Base-by-base conservation (phyloP, 1,140 invertebrate genomes). In the Solenopsis invicta region DNA sequence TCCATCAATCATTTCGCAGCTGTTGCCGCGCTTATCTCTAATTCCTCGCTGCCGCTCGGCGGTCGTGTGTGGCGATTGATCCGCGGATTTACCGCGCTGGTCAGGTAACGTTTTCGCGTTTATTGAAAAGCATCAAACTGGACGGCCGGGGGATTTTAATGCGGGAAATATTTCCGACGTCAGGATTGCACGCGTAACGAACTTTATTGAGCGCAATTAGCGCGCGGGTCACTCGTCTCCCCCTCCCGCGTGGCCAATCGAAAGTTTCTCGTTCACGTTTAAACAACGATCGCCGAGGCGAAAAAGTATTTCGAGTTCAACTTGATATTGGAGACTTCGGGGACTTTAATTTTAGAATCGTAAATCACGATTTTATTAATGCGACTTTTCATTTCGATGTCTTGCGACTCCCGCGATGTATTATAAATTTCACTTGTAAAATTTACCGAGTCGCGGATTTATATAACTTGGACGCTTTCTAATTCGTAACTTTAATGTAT, bases 1-100 rank as follows among this genome's bases (percentile, higher is more conserved):
- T 81, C n/a, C 77, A 81, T 81, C 77, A 71, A 81, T 81, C 77
- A 81, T 81, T 81, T 71, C 34, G 64, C 77, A 81, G 64, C 76
- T 66, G 59, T 78, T 24, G 45, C 2, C 45, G 45, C 45, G 61
- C 34, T 81, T 69, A 69, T 81, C 48, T 81, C 77, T 56, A 71
- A 81, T 81, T 71, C 48, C 21, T 71, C 21, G n/a, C 45, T 61
- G 37, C 18, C 24, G 13, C 29, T 54, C 24, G 37, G 34, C 64
- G 54, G 1, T n/a, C 16, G 45, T 9, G 8, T 21, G 21, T 34
- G 18, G 6, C 64, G 48, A 69, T 80, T 69, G 62, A 45, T 69
- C 41, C 48, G 29, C 2, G 12, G 64, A 78, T 45, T 81, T 71
- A 21, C 34, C 34, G 41, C 9, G n/a, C 2, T 48, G 24, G 48